A percentile compares a stretch with the other conserved stretches of the same genome.
Conservation (phyloP, 1,140 invertebrate species). For the Teleogryllus occipitalis region DNA sequence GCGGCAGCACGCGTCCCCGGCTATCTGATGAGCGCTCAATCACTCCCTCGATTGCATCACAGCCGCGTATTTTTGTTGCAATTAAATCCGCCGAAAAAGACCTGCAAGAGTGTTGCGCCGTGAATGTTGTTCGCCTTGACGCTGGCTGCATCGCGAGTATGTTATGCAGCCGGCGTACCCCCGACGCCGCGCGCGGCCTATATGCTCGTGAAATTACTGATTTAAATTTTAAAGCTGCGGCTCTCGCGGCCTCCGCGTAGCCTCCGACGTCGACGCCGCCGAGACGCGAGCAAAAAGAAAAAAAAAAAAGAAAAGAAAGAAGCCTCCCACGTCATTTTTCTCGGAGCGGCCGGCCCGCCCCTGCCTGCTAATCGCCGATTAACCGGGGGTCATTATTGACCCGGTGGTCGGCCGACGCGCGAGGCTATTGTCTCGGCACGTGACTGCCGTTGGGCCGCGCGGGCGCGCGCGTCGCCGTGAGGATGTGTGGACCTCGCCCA, state of each 20-base stretch:
- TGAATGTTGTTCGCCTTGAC: background rate
- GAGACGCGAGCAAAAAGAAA: background rate
- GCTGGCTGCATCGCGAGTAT: no score
- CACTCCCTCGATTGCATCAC: background rate
- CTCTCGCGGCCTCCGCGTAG: background rate
- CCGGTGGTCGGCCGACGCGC: background rate
- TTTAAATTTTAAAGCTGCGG: background rate
- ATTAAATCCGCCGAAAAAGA: constrained; percentile 4
- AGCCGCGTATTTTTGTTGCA: background rate
- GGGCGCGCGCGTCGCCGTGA: no score
- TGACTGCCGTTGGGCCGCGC: background rate
- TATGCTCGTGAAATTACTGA: no score
- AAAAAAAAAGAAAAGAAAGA: background rate
- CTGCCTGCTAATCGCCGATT: background rate
- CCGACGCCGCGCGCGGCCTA: no score
- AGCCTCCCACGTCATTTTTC: background rate
- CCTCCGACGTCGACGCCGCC: background rate
- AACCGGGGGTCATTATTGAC: background rate
- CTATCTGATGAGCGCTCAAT: background rate
- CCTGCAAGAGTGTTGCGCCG: background rate
- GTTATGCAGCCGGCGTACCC: no score
- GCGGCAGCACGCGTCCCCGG: background rate
- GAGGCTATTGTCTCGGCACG: background rate
- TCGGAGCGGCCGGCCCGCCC: background rate
- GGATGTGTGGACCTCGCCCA: background rate